Conservation (phyloP, 2,113 vertebrate species). For the Rhea americana region DNA sequence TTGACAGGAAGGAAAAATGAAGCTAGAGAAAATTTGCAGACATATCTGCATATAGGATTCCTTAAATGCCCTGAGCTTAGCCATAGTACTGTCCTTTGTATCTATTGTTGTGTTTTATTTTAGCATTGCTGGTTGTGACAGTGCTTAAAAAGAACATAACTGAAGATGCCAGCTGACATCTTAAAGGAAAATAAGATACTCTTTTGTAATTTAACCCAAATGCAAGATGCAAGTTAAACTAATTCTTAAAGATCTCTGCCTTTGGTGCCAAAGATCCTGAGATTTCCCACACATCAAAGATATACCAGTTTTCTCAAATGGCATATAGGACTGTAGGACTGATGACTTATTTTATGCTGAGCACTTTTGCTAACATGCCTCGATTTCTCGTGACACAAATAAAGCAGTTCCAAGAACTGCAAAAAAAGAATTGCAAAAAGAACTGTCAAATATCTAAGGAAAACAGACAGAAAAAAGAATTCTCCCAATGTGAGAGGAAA, state of each 20-base stretch:
- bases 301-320: background rate
- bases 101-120: conserved; percentile 5
- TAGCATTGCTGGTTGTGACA: background rate
- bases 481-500: background rate
- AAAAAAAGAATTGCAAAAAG: background rate
- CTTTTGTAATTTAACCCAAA: background rate
- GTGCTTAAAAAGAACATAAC: background rate
- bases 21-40: background rate
- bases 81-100: background rate
- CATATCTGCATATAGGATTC: background rate
- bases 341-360: background rate
- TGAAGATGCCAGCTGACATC: background rate
- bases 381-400: background rate
- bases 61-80: background rate
- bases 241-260: background rate
- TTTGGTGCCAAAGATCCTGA: background rate
- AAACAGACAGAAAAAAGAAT: background rate
- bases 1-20: background rate
- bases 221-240: background rate
- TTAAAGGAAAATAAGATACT: background rate
- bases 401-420: background rate
- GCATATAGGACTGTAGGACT: background rate
- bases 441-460: background rate
- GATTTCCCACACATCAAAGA: background rate
- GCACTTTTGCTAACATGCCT: background rate